phyloP scores from a whole-genome alignment of 2,113 vertebrate genomes.

The Manacus vitellinus region DNA sequence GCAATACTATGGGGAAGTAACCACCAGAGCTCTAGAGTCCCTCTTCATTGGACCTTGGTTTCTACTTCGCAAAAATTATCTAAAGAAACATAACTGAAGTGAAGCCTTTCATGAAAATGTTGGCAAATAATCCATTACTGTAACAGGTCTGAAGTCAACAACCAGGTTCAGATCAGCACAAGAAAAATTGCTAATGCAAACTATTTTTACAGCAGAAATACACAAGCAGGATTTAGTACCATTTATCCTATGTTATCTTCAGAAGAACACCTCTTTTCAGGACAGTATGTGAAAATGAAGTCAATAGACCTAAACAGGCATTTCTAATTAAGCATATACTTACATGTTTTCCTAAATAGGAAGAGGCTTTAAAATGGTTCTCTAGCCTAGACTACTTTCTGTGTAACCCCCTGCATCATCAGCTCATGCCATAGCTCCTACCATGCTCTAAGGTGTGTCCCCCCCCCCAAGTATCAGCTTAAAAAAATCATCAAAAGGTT shows the following conservation, averaged over 20 bases:
- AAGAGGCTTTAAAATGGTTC: background rate
- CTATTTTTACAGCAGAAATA: conserved; percentile 23
- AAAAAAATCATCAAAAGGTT: background rate
- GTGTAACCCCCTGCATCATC: background rate
- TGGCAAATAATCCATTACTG: background rate
- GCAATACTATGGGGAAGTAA: background rate
- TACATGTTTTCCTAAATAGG: background rate
- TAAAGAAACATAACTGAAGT: background rate
- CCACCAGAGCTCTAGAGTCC: background rate
- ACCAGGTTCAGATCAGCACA: background rate
- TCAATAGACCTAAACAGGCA: background rate
- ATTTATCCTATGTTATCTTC: background rate
- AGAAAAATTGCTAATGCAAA: conserved; percentile 34
- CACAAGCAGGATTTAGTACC: background rate
- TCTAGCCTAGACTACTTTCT: background rate
- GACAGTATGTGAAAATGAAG: background rate
- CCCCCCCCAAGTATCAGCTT: background rate
- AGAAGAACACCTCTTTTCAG: background rate
- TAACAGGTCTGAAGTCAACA: background rate
- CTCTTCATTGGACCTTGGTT: background rate
- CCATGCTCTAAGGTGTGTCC: background rate
- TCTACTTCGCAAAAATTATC: background rate
- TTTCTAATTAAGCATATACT: background rate
- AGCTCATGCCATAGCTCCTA: background rate
- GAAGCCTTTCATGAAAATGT: background rate